Evolutionary conservation across 2,113 vertebrate genomes (phyloP), one percentile per base, ranked within the genome.

Genomic region (Galemys pyrenaicus): DNA sequence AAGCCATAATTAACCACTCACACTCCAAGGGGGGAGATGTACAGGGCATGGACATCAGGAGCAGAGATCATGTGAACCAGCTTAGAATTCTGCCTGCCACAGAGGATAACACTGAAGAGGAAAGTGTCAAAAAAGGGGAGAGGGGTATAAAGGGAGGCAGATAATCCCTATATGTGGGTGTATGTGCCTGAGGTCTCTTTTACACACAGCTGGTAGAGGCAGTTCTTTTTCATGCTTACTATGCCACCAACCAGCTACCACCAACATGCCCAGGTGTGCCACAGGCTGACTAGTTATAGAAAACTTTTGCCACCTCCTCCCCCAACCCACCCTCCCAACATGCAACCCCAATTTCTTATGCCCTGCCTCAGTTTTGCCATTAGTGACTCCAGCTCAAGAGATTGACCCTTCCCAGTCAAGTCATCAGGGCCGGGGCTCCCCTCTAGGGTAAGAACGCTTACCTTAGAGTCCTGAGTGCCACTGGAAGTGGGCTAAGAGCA

Each of bases 251-350:
- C 37, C 87, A 85, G 37, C 39, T 22, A n/a, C 37, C 35, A 4
- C 19, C 15, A 26, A 6, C 56, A 24, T 0, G 1, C 44, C 24
- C 28, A 9, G 2, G 2, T 16, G 15, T 17, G 15, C 41, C 30
- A 9, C 37, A 44, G 44, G 67, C 30, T 30, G 15, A 16, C 10
- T 83, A n/a, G 44, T 35, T 41, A 79, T 49, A 44, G 65, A 91
- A 75, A 74, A 35, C 20, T 46, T 78, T 83, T 39, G 15, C n/a
- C 2, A 2, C 4, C 26, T 49, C 3, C 67, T 39, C 32, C 28
- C 22, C 67, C 35, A 11, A 9, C 15, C 28, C 20, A 10, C 49
- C 20, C 6, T 30, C 2, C 24, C 22, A 54, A 54, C 15, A 54
- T 6, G 17, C 8, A 6, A 0, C 2, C 6, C 37, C 13, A 5